These are phyloP conservation scores for Alligator sinensis DNA, from an alignment of 2,113 vertebrate species.

Conservation along the genomic window DNA sequence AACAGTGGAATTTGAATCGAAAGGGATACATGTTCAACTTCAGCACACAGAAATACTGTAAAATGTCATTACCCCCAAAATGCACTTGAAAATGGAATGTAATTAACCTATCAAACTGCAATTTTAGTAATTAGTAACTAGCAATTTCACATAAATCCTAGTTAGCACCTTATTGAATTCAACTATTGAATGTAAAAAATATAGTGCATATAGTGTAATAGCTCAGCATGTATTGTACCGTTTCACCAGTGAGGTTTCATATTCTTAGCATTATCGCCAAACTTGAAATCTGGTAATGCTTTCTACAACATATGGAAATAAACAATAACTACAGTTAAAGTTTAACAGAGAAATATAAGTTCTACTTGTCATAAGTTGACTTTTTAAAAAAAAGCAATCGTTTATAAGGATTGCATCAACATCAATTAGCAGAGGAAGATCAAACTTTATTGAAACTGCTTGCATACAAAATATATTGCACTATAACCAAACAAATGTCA, in stretches of 20 bases:
- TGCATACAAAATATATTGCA: slow-evolving; percentile 99
- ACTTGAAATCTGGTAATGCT: slow-evolving; percentile 61
- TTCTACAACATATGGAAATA: slow-evolving; percentile 69
- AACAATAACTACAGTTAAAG: slow-evolving; percentile 73
- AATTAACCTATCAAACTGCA: slow-evolving; percentile 72
- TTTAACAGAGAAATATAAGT: slow-evolving; percentile 68
- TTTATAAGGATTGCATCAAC: slow-evolving; percentile 85
- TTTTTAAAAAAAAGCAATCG: slow-evolving; percentile 84
- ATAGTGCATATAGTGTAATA: slow-evolving; percentile 71
- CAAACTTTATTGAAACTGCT: slow-evolving; percentile 99
- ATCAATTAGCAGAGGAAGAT: slow-evolving; percentile 93
- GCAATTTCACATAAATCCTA: slow-evolving; percentile 79
- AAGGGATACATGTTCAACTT: slow-evolving; percentile 77
- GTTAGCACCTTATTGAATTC: slow-evolving; percentile 83
- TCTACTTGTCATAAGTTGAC: slow-evolving; percentile 66
- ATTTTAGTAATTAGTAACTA: slow-evolving; percentile 73
- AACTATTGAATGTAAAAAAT: slow-evolving; percentile 68
- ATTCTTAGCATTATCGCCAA: slow-evolving; percentile 59
- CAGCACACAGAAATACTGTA: slow-evolving; percentile 79
- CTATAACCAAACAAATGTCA: slow-evolving; percentile 99
- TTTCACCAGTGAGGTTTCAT: slow-evolving; percentile 41
- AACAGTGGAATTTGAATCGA: slow-evolving; percentile 78
- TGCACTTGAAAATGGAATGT: slow-evolving; percentile 73
- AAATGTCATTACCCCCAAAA: slow-evolving; percentile 72
- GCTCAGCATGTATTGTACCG: slow-evolving; percentile 67